Evolutionary conservation across 2,797 vertebrate species (phyloP), one percentile per base, ranked within the genome.

Genomic region (Gallirallus australis): DNA sequence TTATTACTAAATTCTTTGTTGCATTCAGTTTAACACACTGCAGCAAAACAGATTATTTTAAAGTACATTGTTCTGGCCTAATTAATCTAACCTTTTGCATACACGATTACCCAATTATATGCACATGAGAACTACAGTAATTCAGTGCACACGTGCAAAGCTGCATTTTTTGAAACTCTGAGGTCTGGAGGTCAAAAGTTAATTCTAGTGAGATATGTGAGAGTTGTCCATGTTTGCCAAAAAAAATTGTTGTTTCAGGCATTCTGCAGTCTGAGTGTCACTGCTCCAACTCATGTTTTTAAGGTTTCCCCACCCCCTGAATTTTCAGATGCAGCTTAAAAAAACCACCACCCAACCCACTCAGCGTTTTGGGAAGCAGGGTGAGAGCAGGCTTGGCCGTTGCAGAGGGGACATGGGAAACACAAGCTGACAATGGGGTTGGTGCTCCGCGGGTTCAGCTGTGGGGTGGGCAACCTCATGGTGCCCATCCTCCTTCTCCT

Each of bases 161-260:
- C 84, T 83, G 64, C 53, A 12, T 66, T 89, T 92, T 96, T 89
- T 94, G 83, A 85, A 85, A 77, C 60, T 89, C 84, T 75, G 65
- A 95, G 86, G 86, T 61, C 86, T 75, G 40, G 69, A 89, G 92
- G 90, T 96, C 94, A 93, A 85, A 96, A 93, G 93, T 96, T 90
- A 94, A 82, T 78, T 95, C 68, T 91, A 73, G 79, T 54, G 78
- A 95, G 92, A 92, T 79, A 73, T 91, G 75, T 77, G 76, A 93
- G 68, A 80, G 54, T 54, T 89, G 71, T 75, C 86, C 12, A 1
- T 12, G 17, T 90, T 89, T 92, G 93, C 94, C 75, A 94, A 92
- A 93, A 87, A 79, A 82, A 66, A 3, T 35, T 89, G 83, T 94
- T 95, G 56, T 93, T 96, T 95, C 90, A 93, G 78, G 84, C 89